phyloP scores from a whole-genome alignment of 2,888 invertebrate genomes.

The Tetrapedia diversipes region DNA sequence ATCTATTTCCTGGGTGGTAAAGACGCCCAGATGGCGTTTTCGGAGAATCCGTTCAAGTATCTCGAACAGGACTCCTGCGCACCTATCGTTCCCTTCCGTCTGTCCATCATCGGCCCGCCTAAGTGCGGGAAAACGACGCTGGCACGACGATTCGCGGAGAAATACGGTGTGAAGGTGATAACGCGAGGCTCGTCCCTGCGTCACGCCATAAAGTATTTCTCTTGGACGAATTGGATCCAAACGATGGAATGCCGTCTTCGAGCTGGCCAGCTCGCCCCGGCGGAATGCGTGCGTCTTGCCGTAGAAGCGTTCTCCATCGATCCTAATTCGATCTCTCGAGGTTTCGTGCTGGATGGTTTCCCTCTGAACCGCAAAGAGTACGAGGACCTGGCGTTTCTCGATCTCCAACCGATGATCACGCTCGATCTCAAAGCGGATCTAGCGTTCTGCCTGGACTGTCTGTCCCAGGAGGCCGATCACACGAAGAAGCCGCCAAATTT shows the following conservation, averaged over 20 bases:
- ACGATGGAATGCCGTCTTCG: constrained; percentile 81
- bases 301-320: constrained; percentile 84
- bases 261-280: constrained; percentile 82
- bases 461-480: constrained; percentile 79
- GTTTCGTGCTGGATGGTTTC: constrained; percentile 87
- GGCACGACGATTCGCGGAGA: constrained; percentile 84
- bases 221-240: constrained; percentile 84
- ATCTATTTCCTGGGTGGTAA: constrained; percentile 86
- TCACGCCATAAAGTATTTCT: constrained; percentile 83
- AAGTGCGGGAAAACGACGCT: constrained; percentile 86
- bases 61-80: constrained; percentile 81
- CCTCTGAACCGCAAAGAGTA: constrained; percentile 84
- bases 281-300: constrained; percentile 83
- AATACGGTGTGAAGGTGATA: constrained; percentile 84
- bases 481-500: constrained; percentile 81
- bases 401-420: constrained; percentile 85
- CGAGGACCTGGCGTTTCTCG: constrained; percentile 83
- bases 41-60: constrained; percentile 85
- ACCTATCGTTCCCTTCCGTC: constrained; percentile 84
- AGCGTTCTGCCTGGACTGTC: constrained; percentile 81
- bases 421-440: constrained; percentile 84
- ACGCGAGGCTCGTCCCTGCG: constrained; percentile 85
- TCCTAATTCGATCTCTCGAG: constrained; percentile 84
- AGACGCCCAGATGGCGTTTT: constrained; percentile 84
- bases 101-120: constrained; percentile 86